Evolutionary conservation across 2,797 vertebrate species (phyloP), one percentile per base, ranked within the genome.

Genomic region (Gallinago nigripennis): DNA sequence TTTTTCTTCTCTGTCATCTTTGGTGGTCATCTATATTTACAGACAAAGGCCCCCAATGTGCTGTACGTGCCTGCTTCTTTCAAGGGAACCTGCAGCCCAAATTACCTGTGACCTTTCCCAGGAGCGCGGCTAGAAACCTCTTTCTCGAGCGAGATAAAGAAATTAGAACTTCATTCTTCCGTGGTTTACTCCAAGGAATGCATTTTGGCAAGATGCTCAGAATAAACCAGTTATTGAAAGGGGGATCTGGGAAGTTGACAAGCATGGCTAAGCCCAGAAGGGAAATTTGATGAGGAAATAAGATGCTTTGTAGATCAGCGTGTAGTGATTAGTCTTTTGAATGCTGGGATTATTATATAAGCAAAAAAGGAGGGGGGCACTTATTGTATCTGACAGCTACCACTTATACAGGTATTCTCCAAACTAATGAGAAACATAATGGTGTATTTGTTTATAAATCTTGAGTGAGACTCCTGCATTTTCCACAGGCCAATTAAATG

Each of bases 201-300:
- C 90, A 97, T 98, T 96, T 98, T 98, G 97, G 97, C 97, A 96
- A 97, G 97, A 97, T 88, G 87, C 90, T 97, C 91, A 98, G 98
- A 98, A 98, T 98, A 98, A 98, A 97, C 96, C 96, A 90, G 95
- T 97, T 97, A 98, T 98, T 98, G 98, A 98, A 98, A 96, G 96
- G 95, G 92, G 92, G 96, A 97, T 96, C 97, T 97, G 97, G 96
- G 97, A 98, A 97, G 97, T 79, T 97, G 98, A 98, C 98, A 98
- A 96, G 98, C 98, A 98, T 98, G 97, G 98, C 97, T 98, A 98
- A 98, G 94, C 96, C 91, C 96, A 94, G 96, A 65, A 92, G 94
- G 97, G 98, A 98, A 98, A 98, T 97, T 96, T 97, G 98, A 98
- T 98, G 97, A 98, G 98, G 98, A 98, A 98, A 98, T 98, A 98